Conservation (phyloP, 1,140 invertebrate species). For the Penaeus vannamei region DNA sequence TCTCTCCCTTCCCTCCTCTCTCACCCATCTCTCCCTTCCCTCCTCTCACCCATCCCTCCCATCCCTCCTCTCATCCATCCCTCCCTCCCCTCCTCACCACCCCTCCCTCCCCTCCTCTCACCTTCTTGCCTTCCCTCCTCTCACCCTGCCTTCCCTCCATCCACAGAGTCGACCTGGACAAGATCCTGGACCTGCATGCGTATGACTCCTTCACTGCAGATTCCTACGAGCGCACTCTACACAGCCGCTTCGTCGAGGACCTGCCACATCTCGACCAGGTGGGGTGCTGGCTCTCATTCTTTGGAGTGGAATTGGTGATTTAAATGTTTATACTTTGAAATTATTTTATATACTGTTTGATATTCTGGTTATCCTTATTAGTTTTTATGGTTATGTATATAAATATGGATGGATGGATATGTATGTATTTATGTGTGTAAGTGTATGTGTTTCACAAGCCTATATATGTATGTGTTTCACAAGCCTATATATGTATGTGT, state of each 20-base stretch:
- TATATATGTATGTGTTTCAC: no score
- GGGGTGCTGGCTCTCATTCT: neutral
- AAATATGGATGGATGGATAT: no score
- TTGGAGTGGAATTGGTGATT: no score
- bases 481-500: no score
- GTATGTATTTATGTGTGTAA: no score
- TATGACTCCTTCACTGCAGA: constrained; percentile 59
- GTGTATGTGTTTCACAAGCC: no score
- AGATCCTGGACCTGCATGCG: constrained; percentile 66
- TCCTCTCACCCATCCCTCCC: neutral
- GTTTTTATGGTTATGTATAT: no score
- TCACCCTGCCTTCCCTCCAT: neutral
- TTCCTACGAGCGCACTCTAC: constrained; percentile 36
- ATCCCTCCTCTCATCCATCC: no score
- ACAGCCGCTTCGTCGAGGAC: constrained; percentile 36
- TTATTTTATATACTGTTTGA: no score
- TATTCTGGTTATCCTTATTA: no score
- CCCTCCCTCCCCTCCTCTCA: neutral
- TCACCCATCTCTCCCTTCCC: neutral
- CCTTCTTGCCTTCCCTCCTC: neutral
- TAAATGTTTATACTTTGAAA: no score
- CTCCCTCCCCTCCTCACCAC: no score
- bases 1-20: neutral
- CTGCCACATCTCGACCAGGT: constrained; percentile 64
- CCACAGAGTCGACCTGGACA: constrained; percentile 58